These are phyloP conservation scores for Pterocles gutturalis DNA, from an alignment of 2,113 vertebrate genomes.

Conservation along the genomic window DNA sequence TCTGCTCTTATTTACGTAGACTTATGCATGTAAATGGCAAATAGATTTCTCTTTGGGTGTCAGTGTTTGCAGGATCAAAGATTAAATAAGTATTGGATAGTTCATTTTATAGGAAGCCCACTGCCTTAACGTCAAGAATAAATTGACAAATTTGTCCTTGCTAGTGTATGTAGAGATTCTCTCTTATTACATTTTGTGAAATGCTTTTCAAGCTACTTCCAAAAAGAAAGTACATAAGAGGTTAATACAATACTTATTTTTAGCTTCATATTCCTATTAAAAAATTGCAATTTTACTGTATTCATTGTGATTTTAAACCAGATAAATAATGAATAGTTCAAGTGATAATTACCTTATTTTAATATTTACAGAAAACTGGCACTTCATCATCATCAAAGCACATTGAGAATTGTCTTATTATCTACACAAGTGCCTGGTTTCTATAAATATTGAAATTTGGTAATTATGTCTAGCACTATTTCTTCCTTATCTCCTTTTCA, in stretches of 20 bases:
- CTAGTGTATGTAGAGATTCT: not conserved
- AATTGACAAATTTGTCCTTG: not conserved
- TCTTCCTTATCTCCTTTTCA: conserved; percentile 52
- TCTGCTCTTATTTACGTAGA: not conserved
- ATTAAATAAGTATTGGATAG: not conserved
- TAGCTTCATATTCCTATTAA: not conserved
- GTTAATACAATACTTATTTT: not conserved
- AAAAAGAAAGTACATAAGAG: not conserved
- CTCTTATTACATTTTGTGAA: not conserved
- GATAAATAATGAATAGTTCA: conserved; percentile 74
- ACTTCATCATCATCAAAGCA: conserved; percentile 74
- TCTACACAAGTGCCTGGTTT: conserved; percentile 56
- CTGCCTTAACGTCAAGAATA: not conserved
- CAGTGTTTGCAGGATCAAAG: not conserved
- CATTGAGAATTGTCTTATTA: conserved; percentile 64
- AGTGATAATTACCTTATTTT: conserved; percentile 73
- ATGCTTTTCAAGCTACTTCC: not conserved
- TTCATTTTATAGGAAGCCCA: not conserved
- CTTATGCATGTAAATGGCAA: not conserved
- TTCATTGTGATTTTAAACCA: conserved; percentile 59
- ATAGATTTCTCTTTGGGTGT: not conserved
- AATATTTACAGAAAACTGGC: conserved; percentile 77
- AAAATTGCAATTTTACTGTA: conserved; percentile 47
- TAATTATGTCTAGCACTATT: conserved; percentile 71
- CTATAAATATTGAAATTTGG: conserved; percentile 70